A percentile compares a stretch with the other conserved stretches of the same genome.
These are phyloP conservation scores for Maconellicoccus hirsutus DNA, from an alignment of 1,140 invertebrate genomes.

Conservation along the genomic window DNA sequence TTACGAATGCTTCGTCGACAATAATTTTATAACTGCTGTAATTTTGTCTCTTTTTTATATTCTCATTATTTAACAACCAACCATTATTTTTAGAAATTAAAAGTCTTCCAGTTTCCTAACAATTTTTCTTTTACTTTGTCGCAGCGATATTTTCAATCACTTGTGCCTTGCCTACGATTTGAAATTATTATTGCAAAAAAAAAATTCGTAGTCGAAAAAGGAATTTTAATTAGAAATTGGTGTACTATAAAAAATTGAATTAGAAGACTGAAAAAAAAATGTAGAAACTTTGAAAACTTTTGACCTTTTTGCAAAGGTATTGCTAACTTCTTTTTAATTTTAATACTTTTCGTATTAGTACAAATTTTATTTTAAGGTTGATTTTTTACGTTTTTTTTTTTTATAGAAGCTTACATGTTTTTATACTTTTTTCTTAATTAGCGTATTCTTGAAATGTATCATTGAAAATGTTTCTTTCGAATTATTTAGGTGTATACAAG, in stretches of 20 bases:
- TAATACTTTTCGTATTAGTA: conserved; percentile 10
- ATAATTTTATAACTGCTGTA: neutral
- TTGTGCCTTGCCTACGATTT: neutral
- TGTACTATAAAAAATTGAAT: neutral
- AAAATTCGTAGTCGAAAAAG: neutral
- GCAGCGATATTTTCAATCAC: neutral
- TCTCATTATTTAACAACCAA: neutral
- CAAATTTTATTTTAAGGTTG: conserved; percentile 10
- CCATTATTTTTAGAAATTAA: conserved; percentile 1
- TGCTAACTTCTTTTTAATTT: conserved; percentile 9
- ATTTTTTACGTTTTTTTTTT: neutral
- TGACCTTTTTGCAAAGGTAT: neutral
- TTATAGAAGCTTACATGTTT: neutral
- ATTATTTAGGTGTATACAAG: neutral
- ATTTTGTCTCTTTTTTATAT: neutral
- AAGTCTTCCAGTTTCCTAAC: conserved; percentile 1
- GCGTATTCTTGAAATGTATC: neutral
- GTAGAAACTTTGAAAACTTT: neutral
- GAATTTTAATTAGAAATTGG: neutral
- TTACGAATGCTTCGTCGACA: neutral
- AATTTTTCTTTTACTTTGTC: neutral
- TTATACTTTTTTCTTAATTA: conserved; percentile 10
- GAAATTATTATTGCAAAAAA: neutral
- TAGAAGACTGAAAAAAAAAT: neutral
- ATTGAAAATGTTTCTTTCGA: neutral